Evolutionary conservation across 37 sponge, comb jelly and placozoan species (phyloP), one percentile per base, ranked within the genome.

Genomic region (Bolinopsis microptera): DNA sequence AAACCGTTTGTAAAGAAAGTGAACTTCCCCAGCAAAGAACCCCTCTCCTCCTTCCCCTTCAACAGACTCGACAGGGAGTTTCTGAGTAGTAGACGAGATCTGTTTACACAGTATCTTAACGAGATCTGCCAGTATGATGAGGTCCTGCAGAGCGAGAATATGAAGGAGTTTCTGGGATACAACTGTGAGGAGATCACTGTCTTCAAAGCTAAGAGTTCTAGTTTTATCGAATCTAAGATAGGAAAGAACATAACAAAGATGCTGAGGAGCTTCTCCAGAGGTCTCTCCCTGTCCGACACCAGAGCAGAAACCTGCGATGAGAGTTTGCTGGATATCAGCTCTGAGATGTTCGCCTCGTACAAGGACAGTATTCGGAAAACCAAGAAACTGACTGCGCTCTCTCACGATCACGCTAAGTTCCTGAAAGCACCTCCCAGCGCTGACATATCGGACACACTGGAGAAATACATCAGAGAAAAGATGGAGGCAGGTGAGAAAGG

Each of bases 181-280:
- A 41, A 86, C 30, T n/a, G 36, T 13, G 90, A 86, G 30, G 61
- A 86, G 36, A 39, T 86, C 8, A 39, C 90, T 1, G 90, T 41
- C 21, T 86, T 86, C 30, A 41, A 38, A 41, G 40, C 90, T 25
- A 39, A 41, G 61, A 86, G 90, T 28, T 41, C 41, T 48, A 86
- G 90, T 86, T 86, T 86, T 39, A 41, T 41, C n/a, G 90, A 86
- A 23, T 41, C 90, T 27, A 86, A 86, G 61, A 86, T 86, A 2
- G 35, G 90, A n/a, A n/a, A 41, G 61, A 86, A 86, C 27, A 24
- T 86, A 8, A 41, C 90, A 35, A 86, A 86, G 30, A 24, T 86
- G 30, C 24, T 86, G 25, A 86, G 61, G 30, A 86, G 30, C 30
- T 86, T 86, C 90, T 5, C 41, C 27, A 38, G 61, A 27, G 18